Evolutionary conservation across 2,797 vertebrate species (phyloP), one percentile per base, ranked within the genome.

Genomic region (Oreonectes daqikongensis): DNA sequence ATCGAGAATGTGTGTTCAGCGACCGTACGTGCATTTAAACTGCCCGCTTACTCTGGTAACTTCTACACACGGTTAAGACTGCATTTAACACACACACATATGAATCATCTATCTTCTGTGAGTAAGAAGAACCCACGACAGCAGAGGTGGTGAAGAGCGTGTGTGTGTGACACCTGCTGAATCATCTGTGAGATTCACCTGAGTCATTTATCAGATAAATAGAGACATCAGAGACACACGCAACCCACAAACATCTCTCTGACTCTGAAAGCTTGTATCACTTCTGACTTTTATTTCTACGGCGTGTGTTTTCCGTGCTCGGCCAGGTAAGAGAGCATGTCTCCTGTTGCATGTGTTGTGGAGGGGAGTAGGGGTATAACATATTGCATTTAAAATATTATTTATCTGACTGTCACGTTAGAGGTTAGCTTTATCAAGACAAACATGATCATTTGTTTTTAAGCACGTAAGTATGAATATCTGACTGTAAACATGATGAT

Each of bases 201-300:
- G 79, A 86, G 81, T 85, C 84, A 84, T 84, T 73, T 81, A 82
- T 57, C 52, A 74, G 52, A 84, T 80, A 83, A 82, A 84, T 81
- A 84, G 63, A 79, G 82, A 48, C 83, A 79, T 79, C 28, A 70
- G 75, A 22, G 20, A 57, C 60, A 24, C 79, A 66, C 52, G 74
- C 65, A 46, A 48, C 78, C 35, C 32, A 59, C 24, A 26, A 26
- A 42, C 38, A 38, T 30, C 66, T 75, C 50, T 66, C 5, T 59
- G n/a, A 52, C 57, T 53, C 69, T 53, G 24, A 55, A 18, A 30
- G 24, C 24, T 26, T 57, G 6, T 7, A 5, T 55, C 57, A 18
- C 15, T 6, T 30, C 28, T 38, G 17, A 57, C 24, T 30, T 55
- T 55, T 40, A 30, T 17, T 69, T 30, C 22, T 24, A 53, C 10